A percentile compares a stretch with the other conserved stretches of the same genome.
phyloP scores from a whole-genome alignment of 2,888 invertebrate genomes.

The Alviniconcha strummeri region DNA sequence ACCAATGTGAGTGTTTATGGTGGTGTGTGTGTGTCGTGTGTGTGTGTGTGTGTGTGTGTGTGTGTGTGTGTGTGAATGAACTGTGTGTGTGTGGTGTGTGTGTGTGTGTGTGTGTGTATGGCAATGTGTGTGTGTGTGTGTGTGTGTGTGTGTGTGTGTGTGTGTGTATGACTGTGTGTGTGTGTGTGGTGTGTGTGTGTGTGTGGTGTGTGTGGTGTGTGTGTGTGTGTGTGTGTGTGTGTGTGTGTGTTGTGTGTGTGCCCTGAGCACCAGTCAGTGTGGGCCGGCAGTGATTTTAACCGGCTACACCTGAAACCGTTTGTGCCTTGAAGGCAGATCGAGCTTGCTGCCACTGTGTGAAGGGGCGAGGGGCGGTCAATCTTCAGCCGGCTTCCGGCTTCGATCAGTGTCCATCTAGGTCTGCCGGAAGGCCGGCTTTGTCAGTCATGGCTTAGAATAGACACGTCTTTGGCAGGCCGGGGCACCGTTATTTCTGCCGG shows the following conservation, averaged over 20 bases:
- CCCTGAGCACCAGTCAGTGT: too few relatives aligned
- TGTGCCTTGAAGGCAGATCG: too few relatives aligned
- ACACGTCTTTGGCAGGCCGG: too few relatives aligned
- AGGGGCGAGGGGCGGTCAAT: too few relatives aligned
- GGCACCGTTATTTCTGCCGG: too few relatives aligned
- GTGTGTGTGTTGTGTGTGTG: constrained; percentile 3
- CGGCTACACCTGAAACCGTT: too few relatives aligned
- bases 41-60: background rate
- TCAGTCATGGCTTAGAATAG: too few relatives aligned
- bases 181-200: background rate
- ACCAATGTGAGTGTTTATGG: background rate
- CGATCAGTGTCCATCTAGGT: too few relatives aligned
- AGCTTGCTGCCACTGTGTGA: too few relatives aligned
- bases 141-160: background rate
- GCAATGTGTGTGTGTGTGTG: background rate
- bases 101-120: background rate
- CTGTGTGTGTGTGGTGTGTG: background rate
- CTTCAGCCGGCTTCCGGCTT: too few relatives aligned
- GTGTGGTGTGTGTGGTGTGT: background rate
- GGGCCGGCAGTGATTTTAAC: too few relatives aligned
- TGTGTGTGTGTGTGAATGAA: background rate
- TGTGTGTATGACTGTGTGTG: background rate
- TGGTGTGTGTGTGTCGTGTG: constrained; percentile 7
- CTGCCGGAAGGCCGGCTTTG: too few relatives aligned
- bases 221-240: background rate